phyloP scores from a whole-genome alignment of 1,140 invertebrate species.

The Ostrea denselamellosa region DNA sequence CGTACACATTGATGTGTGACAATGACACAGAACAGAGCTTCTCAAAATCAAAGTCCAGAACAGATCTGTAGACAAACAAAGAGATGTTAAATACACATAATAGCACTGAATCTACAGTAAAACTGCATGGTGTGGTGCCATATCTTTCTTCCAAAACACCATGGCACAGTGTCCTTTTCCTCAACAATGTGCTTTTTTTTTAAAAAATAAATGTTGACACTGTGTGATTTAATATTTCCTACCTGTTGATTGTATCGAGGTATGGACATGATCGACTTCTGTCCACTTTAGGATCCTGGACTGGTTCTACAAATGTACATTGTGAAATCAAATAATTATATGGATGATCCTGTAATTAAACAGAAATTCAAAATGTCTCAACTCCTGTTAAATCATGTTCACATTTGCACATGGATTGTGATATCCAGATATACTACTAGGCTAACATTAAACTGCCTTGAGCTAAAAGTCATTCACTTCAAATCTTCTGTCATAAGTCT shows the following conservation, averaged over 20 bases:
- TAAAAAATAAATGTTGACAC: too few relatives aligned
- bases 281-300: conserved; percentile 70
- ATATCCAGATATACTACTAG: too few relatives aligned
- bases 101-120: neutral
- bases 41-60: conserved; percentile 99
- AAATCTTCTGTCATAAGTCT: too few relatives aligned
- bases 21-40: conserved; percentile 99
- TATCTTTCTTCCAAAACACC: neutral
- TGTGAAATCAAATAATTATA: too few relatives aligned
- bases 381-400: too few relatives aligned
- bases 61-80: conserved; percentile 82
- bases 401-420: too few relatives aligned
- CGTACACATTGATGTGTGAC: conserved; percentile 99
- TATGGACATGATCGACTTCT: conserved; percentile 88
- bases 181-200: too few relatives aligned
- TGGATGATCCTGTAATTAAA: too few relatives aligned
- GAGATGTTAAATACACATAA: neutral
- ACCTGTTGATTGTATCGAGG: conserved; percentile 96
- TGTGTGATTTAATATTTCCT: neutral
- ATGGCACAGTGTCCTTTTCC: too few relatives aligned
- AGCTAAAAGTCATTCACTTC: too few relatives aligned
- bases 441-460: too few relatives aligned
- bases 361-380: too few relatives aligned
- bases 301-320: conserved; percentile 53
- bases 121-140: neutral